These are phyloP conservation scores for Acrobasis suavella DNA, from an alignment of 2,888 invertebrate species.

Conservation along the genomic window DNA sequence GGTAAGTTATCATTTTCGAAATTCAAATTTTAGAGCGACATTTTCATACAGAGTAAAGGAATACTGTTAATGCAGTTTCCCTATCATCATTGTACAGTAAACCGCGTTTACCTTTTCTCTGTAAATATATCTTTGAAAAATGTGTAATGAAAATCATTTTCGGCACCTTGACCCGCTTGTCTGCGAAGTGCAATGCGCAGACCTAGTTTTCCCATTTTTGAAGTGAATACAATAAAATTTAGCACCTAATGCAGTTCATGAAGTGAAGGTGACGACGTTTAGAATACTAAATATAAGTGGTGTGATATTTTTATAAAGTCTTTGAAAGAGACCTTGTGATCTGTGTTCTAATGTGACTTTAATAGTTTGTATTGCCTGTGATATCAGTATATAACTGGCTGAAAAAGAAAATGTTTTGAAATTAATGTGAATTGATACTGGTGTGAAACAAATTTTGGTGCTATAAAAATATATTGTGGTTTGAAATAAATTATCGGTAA, in stretches of 20 bases:
- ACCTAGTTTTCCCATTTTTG: conserved; percentile 44
- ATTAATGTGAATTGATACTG: background rate
- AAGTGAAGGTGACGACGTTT: conserved; percentile 15
- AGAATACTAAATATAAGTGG: conserved; percentile 19
- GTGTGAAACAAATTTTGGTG: background rate
- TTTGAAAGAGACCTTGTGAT: conserved; percentile 14
- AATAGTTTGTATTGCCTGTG: conserved; percentile 12
- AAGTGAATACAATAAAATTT: conserved; percentile 26
- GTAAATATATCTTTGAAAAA: conserved; percentile 14
- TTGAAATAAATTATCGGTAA: background rate
- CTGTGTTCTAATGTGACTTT: conserved; percentile 10
- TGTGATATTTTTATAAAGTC: conserved; percentile 13
- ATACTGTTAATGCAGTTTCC: conserved; percentile 31
- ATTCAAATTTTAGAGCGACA: conserved; percentile 16
- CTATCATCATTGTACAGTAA: background rate
- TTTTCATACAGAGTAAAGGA: conserved; percentile 45
- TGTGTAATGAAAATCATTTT: conserved; percentile 51
- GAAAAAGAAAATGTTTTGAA: background rate
- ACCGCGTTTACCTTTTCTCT: background rate
- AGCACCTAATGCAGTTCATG: conserved; percentile 12
- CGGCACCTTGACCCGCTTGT: conserved; percentile 63
- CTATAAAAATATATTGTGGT: no score
- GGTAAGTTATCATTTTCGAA: conserved; percentile 51
- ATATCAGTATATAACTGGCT: conserved; percentile 1
- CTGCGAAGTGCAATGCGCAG: conserved; percentile 51